Evolutionary conservation across 2,113 vertebrate species (phyloP).

Genomic region (Laticauda colubrina): DNA sequence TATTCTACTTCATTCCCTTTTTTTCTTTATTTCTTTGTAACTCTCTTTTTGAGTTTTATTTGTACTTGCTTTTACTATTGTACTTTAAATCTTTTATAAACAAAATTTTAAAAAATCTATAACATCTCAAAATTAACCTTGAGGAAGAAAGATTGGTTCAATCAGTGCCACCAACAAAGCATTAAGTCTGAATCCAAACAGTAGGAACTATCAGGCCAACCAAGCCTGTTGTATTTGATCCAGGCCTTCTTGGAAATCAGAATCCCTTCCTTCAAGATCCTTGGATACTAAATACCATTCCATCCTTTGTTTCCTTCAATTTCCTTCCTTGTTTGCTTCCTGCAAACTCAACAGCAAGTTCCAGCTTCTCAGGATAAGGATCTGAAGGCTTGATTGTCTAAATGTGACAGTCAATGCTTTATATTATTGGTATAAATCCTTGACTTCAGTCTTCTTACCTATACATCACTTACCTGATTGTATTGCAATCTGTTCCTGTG

Average conservation of each 20-base stretch:
- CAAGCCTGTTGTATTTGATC: neutral
- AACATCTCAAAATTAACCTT: neutral
- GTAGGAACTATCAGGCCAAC: neutral
- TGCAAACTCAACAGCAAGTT: neutral
- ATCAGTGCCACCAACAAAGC: neutral
- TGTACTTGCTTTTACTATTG: neutral
- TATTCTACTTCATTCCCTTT: neutral
- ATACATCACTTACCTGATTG: neutral
- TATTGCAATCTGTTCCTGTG: neutral
- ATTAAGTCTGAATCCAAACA: neutral
- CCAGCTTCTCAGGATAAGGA: neutral
- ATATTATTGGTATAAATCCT: neutral
- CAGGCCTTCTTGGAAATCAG: neutral
- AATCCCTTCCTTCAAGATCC: neutral
- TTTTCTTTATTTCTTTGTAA: neutral
- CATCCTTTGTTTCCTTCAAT: neutral
- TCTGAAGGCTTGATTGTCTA: neutral
- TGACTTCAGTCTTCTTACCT: neutral
- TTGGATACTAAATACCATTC: neutral
- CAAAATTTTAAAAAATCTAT: neutral
- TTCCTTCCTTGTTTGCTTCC: neutral
- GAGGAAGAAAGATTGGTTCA: neutral
- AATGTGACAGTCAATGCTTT: neutral
- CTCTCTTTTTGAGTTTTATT: neutral
- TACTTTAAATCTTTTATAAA: neutral